phyloP scores from a whole-genome alignment of 2,113 vertebrate genomes.

The Sorex fumeus region DNA sequence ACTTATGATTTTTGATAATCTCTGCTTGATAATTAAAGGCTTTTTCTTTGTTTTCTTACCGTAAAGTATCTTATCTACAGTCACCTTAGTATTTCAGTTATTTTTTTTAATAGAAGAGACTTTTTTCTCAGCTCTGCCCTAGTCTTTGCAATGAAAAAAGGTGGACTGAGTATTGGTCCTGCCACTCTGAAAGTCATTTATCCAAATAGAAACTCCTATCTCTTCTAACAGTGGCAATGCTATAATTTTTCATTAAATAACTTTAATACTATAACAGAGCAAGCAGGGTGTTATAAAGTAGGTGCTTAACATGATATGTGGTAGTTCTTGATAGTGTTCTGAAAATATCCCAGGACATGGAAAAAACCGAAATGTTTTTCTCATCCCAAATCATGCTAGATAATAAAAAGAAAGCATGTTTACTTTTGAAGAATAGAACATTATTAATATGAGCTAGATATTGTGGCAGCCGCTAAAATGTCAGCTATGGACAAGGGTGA shows the following conservation, averaged over 20 bases:
- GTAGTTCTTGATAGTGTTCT: neutral
- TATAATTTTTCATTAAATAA: slow-evolving; percentile 5
- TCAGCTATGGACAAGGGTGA: neutral
- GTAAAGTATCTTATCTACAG: too few relatives aligned
- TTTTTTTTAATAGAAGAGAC: too few relatives aligned
- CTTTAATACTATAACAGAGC: neutral
- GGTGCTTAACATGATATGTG: neutral
- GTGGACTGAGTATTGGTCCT: neutral
- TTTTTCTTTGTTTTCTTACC: too few relatives aligned
- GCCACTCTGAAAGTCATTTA: neutral
- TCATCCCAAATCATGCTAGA: neutral
- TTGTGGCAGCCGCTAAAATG: neutral
- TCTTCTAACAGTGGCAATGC: neutral
- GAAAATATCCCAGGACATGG: neutral
- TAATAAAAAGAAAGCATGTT: slow-evolving; percentile 18
- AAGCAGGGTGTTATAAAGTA: neutral
- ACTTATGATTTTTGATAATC: too few relatives aligned
- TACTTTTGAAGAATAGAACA: slow-evolving; percentile 41
- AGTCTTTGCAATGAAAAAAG: neutral
- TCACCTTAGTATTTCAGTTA: too few relatives aligned
- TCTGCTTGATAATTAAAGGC: too few relatives aligned
- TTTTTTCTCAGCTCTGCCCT: too few relatives aligned
- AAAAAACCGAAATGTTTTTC: neutral
- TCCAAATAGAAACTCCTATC: neutral
- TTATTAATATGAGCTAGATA: neutral